Conservation (phyloP, 2,888 invertebrate genomes). For the Drosophila rubida region DNA sequence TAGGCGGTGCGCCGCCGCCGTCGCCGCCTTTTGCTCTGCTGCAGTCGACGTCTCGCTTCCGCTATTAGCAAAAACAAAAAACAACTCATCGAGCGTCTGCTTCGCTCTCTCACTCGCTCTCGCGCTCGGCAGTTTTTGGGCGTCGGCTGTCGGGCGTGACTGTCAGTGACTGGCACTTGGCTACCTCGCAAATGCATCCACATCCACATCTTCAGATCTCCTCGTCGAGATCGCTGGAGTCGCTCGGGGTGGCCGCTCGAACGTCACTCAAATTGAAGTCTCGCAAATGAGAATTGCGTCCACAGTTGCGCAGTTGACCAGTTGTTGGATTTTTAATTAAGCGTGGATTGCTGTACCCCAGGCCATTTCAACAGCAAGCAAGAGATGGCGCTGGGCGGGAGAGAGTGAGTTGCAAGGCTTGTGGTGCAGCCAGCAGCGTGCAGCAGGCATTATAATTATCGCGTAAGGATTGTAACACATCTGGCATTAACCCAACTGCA, state of each 20-base stretch:
- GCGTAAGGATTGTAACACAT: neutral
- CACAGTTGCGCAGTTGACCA: slow-evolving; percentile 26
- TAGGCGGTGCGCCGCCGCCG: slow-evolving; percentile 58
- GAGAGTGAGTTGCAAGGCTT: slow-evolving; percentile 63
- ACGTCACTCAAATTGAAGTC: slow-evolving; percentile 79
- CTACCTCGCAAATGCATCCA: slow-evolving; percentile 60
- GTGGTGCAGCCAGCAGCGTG: slow-evolving; percentile 17
- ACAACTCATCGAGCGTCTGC: slow-evolving; percentile 14
- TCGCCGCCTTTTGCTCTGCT: slow-evolving; percentile 3
- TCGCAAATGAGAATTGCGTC: slow-evolving; percentile 73
- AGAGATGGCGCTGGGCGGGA: slow-evolving; percentile 1
- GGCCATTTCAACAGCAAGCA: slow-evolving; percentile 41
- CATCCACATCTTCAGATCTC: slow-evolving; percentile 1
- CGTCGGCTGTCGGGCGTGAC: slow-evolving; percentile 27
- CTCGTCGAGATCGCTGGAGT: neutral
- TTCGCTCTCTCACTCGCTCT: neutral
- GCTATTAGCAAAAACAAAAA: slow-evolving; percentile 67
- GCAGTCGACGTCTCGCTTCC: slow-evolving; percentile 57
- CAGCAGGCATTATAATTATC: neutral
- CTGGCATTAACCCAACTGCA: neutral
- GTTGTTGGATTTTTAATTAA: slow-evolving; percentile 80
- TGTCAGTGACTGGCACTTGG: slow-evolving; percentile 66
- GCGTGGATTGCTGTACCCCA: slow-evolving; percentile 61
- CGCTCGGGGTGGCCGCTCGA: slow-evolving; percentile 74
- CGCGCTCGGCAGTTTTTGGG: slow-evolving; percentile 18